Base-by-base conservation (phyloP, 2,113 vertebrate species). In the Tenrec ecaudatus region DNA sequence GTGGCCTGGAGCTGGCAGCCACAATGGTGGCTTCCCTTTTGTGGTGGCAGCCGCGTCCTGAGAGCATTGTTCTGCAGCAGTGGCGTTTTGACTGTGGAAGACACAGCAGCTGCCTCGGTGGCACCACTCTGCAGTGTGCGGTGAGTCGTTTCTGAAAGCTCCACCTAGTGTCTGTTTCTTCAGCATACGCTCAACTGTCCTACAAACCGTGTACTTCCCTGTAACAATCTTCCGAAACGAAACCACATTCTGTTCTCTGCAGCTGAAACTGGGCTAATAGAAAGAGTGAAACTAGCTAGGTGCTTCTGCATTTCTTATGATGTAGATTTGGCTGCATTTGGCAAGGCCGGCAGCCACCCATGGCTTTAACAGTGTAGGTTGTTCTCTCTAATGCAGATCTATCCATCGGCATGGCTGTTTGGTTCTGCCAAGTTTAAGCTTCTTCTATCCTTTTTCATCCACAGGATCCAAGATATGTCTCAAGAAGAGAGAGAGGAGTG, bases 111-210 rank as follows among this genome's bases (percentile, higher is more conserved):
- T 89, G 53, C 40, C 33, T 36, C 90, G 36, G 68, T 62, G 93
- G 91, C 88, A 90, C 53, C 84, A 75, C 91, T 86, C 80, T 84
- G 78, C 40, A 40, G 7, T 94, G 68, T 89, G 88, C 64, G 91
- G 95, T 95, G 66, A 96, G 73, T 85, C 73, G 73, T 87, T 92
- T 95, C 92, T 87, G 60, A 91, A 93, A 95, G 76, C 62, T 89
- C 85, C 87, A 36, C 23, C 47, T 66, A 85, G 57, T 53, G 36
- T 38, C n/a, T 91, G 57, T 22, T 95, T 94, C 82, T 85, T 93
- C n/a, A 66, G 75, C n/a, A 64, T 16, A 66, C n/a, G 29, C 87
- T 94, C 40, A 68, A 60, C 27, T 31, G 43, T 64, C 89, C 75
- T 78, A 69, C 77, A 81, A 71, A 12, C 12, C 29, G 29, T 57